Base-by-base conservation (phyloP, 1,140 invertebrate genomes). In the Drosophila ogumai region DNA sequence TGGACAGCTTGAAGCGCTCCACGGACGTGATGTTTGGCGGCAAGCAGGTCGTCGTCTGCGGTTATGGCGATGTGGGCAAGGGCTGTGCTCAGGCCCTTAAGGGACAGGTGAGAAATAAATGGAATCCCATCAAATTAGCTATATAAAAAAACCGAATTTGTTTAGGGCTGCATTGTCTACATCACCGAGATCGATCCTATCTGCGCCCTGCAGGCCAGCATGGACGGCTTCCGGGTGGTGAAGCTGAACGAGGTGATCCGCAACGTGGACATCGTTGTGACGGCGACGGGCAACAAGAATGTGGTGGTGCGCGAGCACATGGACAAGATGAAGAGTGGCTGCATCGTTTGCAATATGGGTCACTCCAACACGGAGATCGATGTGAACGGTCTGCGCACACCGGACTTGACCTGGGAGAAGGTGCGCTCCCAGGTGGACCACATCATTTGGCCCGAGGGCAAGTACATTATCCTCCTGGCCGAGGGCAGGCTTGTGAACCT, bases 111-210 rank as follows among this genome's bases (percentile, higher is more conserved):
- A 57, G 34, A 1, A 6, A 6, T 10, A 0, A 43, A 5, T n/a
- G 2, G 0, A 19, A 31, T 9, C 8, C 2, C 0, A 31, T 10
- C 1, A 28, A 32, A 5, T 38, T n/a, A 0, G 0, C 4, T 0
- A 12, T 50, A 17, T 31, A 31, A n/a, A 31, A 31, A 32, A n/a
- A 12, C 0, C 31, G 1, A 13, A 13, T 41, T 2, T 7, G 2
- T 17, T 1, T n/a, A 86, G 55, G 98, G 98, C 19, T 97, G 97
- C 93, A 96, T 98, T 85, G 97, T 96, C 19, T 99, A 98, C 93
- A 97, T 99, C 17, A 99, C 98, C 50, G 99, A 99, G 94, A 99
- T 99, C 77, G 98, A 99, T 94, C 98, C 99, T 1, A 99, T 99
- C 82, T 99, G 98, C 93, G 98, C 98, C 52, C 94, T 99, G 43